Evolutionary conservation across 2,888 invertebrate species (phyloP).

Genomic region (Aphodius granarius): DNA sequence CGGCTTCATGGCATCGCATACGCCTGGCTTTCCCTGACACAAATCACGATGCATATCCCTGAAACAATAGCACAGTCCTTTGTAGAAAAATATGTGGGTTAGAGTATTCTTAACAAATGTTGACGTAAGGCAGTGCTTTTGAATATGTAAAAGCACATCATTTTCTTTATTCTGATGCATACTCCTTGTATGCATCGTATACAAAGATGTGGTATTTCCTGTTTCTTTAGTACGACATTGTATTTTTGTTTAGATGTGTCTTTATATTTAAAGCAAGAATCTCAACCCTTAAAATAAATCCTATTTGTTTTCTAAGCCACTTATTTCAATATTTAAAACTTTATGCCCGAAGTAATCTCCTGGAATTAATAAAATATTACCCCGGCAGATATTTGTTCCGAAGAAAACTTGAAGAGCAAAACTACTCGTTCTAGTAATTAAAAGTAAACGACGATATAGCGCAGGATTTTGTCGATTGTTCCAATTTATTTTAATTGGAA

Average conservation of each 20-base stretch:
- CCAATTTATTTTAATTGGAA: neutral
- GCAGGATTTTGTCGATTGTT: neutral
- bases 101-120: neutral
- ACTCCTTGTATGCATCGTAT: neutral
- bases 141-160: neutral
- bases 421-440: neutral
- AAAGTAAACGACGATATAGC: neutral
- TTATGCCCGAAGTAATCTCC: neutral
- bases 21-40: conserved; percentile 73
- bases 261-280: neutral
- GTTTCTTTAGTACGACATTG: neutral
- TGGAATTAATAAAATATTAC: neutral
- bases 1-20: conserved; percentile 89
- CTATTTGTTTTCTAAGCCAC: neutral
- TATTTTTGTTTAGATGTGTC: neutral
- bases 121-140: neutral
- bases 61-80: conserved; percentile 28
- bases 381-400: neutral
- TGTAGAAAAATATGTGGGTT: neutral
- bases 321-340: neutral
- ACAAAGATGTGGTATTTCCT: no score
- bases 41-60: conserved; percentile 86
- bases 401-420: neutral
- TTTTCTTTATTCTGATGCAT: neutral
- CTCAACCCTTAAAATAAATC: neutral